Percentiles rank a stretch among this genome's conserved stretches.
Evolutionary conservation across 2,888 invertebrate species (phyloP).

Genomic region (Quadroppia sp.): DNA sequence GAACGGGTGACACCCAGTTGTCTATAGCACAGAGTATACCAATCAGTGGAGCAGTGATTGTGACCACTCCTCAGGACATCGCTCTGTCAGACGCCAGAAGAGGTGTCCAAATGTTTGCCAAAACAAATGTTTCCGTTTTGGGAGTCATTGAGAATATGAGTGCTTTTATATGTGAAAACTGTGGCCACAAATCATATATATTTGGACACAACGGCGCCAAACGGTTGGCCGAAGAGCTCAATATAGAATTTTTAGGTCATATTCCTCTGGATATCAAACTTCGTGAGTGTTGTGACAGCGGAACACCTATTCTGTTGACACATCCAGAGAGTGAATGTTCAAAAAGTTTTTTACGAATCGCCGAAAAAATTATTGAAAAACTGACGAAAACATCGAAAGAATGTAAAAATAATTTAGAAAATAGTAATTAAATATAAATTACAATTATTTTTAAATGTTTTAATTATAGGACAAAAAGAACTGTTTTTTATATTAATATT

Average conservation of each 20-base stretch:
- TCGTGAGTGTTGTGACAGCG: conserved; percentile 66
- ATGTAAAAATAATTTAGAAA: conserved; percentile 18
- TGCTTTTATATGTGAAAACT: conserved; percentile 69
- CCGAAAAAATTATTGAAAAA: conserved; percentile 24
- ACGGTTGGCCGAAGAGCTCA: conserved; percentile 58
- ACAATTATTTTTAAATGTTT: background rate
- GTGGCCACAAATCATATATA: conserved; percentile 66
- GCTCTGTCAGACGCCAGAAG: conserved; percentile 78
- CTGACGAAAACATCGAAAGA: background rate
- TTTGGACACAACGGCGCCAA: conserved; percentile 66
- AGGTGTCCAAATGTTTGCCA: conserved; percentile 81
- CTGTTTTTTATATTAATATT: background rate
- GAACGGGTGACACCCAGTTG: conserved; percentile 91
- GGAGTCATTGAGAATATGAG: conserved; percentile 93
- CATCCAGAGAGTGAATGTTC: conserved; percentile 35
- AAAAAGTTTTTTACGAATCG: conserved; percentile 30
- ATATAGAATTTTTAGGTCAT: conserved; percentile 59
- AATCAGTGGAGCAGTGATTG: conserved; percentile 77
- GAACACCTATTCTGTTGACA: conserved; percentile 67
- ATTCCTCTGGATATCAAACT: conserved; percentile 69
- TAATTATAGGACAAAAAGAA: conserved; percentile 7
- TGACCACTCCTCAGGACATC: conserved; percentile 86
- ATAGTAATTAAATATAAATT: too few relatives aligned
- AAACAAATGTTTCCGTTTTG: conserved; percentile 72
- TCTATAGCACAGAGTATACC: conserved; percentile 84